Evolutionary conservation across 2,797 vertebrate species (phyloP), one percentile per base, ranked within the genome.

Genomic region (Acrossocheilus wenchowensis): DNA sequence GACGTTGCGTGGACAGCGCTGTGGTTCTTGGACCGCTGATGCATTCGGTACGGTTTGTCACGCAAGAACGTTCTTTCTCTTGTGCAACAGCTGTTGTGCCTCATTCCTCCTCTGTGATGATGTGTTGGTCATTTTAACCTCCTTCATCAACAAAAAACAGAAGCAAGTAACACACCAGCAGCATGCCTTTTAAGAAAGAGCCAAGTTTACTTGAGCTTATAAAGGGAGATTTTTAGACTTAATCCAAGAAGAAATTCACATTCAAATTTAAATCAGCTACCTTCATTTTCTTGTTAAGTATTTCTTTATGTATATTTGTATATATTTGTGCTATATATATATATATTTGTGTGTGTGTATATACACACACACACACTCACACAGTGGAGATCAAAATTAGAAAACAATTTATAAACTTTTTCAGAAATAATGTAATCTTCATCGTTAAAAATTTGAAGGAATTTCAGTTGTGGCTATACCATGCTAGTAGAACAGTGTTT

Each of bases 1-100:
- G 96, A 6, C 93, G 96, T 82, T 97, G 96, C 2, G 96, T 97
- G 89, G 96, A 97, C 93, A 97, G 97, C 2, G 96, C 96, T 0
- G 87, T 97, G 62, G 95, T 96, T 2, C 93, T 97, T 81, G 97
- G 96, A 54, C 96, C 96, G 0, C 95, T 98, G 69, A 96, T 97
- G 94, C 97, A 97, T 92, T 84, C 93, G 23, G 96, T 98, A 95
- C 0, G 82, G 71, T 68, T 81, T 87, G 66, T 41, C 66, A 85
- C 2, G 36, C 78, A 15, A 72, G 0, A 66, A 17, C 3, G 10
- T 43, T 84, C 21, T 50, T 50, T 69, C 68, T 69, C 10, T 7
- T 41, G 43, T 50, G 45, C 9, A 19, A 43, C 34, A 54, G 60
- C 50, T 54, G 26, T 12, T 52, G 45, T n/a, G 62, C 21, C 21